These are phyloP conservation scores for Typhlichthys eigenmanni DNA, from an alignment of 2,797 vertebrate species.

Conservation along the genomic window DNA sequence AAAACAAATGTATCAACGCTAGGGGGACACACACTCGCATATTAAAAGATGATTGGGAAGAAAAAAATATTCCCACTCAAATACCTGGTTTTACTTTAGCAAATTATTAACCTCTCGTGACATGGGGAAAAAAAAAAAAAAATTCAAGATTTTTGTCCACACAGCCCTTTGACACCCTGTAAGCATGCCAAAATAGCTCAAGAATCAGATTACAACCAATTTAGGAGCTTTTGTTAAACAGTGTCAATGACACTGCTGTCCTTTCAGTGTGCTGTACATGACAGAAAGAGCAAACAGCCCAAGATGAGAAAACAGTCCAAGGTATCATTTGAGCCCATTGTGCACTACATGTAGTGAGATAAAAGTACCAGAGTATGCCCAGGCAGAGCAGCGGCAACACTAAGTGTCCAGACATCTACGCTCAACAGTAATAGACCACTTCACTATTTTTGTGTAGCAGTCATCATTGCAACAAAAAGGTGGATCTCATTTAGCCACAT, in stretches of 20 bases:
- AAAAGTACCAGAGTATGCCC: not conserved
- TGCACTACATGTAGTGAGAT: constrained; percentile 3
- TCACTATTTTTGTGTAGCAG: no score
- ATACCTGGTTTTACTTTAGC: constrained; percentile 12
- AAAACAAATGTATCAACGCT: constrained; percentile 1
- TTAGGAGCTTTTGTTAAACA: constrained; percentile 12
- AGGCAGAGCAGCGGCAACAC: not conserved
- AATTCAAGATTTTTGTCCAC: not conserved
- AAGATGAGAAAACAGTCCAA: not conserved
- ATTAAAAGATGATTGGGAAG: not conserved
- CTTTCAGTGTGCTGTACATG: not conserved
- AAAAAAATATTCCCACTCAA: not conserved
- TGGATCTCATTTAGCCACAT: no score
- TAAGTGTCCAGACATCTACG: not conserved
- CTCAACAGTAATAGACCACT: not conserved
- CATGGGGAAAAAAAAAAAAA: constrained; percentile 63
- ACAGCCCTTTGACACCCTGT: not conserved
- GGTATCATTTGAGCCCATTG: not conserved
- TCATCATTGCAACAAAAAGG: no score
- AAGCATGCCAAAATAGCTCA: constrained; percentile 35
- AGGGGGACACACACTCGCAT: not conserved
- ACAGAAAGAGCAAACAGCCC: not conserved
- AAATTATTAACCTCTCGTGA: constrained; percentile 64
- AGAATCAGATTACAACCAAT: constrained; percentile 34
- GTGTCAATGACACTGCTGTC: not conserved